Evolutionary conservation across 1,140 invertebrate species (phyloP).

Genomic region (Orchesella cincta): DNA sequence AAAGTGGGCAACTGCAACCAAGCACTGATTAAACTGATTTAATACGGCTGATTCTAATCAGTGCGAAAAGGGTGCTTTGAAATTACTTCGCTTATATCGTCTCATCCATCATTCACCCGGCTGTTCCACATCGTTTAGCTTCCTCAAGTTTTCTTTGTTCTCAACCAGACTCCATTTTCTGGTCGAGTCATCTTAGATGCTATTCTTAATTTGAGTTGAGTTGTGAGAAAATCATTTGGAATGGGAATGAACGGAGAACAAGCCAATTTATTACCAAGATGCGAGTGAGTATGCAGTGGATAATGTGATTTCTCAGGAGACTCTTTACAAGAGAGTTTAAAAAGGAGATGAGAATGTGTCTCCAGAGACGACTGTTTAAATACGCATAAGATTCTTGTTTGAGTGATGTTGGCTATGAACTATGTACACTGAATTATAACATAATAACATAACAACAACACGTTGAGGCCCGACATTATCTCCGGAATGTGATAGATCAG

Average conservation of each 20-base stretch:
- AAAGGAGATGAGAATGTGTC: background rate
- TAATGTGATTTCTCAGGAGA: slow-evolving; percentile 18
- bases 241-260: background rate
- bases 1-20: too few relatives aligned
- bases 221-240: too few relatives aligned
- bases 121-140: background rate
- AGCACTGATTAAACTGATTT: too few relatives aligned
- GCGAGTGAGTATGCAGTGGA: background rate
- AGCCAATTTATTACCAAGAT: background rate
- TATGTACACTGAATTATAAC: background rate
- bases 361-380: background rate
- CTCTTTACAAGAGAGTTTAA: background rate
- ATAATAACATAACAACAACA: too few relatives aligned
- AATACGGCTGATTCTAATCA: too few relatives aligned
- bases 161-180: background rate
- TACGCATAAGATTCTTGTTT: background rate
- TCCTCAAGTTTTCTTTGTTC: background rate
- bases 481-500: background rate
- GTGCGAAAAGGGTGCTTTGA: too few relatives aligned
- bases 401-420: background rate
- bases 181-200: too few relatives aligned
- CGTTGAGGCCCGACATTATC: too few relatives aligned
- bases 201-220: too few relatives aligned
- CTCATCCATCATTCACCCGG: background rate
- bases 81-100: too few relatives aligned